Base-by-base conservation (phyloP, 2,888 invertebrate genomes). In the Aphidoletes aphidimyza region DNA sequence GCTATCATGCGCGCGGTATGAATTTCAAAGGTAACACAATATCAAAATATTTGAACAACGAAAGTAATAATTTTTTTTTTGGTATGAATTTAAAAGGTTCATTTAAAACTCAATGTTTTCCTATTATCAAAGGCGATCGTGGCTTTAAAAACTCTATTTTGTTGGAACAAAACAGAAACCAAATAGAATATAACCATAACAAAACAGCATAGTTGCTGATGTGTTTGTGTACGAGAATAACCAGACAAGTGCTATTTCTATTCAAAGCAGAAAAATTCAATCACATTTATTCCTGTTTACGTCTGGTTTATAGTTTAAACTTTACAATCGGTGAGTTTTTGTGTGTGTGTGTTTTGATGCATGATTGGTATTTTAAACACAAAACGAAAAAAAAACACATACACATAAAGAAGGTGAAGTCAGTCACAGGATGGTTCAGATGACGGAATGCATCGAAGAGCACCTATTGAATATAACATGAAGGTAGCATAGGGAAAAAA, bases 381-480 rank as follows among this genome's bases (percentile, higher is more conserved):
- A 39, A 39, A 39, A 39, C 11, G 39, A 39, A 39, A 47, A 69
- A 69, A 30, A 69, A 69, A 69, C 14, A 69, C 69, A 30, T 14
- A 14, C 17, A 30, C 34, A 69, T 11, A 54, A 8, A n/a, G 22
- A 54, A 69, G 1, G 14, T 11, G 8, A 6, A 34, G 30, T 9
- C 11, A 14, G 69, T 30, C 30, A 26, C 2, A 30, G n/a, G n/a
- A 42, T 42, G 42, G 42, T n/a, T n/a, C 42, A 0, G 69, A 69
- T 69, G 69, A 69, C 69, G 30, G 69, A 69, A 69, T 69, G 69
- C 69, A 69, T 30, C 34, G 69, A n/a, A n/a, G n/a, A 69, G 34
- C 54, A 54, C 54, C n/a, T 30, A 69, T 30, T 69, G 34, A 30
- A 69, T 69, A 30, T 69, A 30, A 69, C 34, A 69, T 69, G 69